Conservation (phyloP, 2,797 vertebrate species). For the Acanthornis magna region DNA sequence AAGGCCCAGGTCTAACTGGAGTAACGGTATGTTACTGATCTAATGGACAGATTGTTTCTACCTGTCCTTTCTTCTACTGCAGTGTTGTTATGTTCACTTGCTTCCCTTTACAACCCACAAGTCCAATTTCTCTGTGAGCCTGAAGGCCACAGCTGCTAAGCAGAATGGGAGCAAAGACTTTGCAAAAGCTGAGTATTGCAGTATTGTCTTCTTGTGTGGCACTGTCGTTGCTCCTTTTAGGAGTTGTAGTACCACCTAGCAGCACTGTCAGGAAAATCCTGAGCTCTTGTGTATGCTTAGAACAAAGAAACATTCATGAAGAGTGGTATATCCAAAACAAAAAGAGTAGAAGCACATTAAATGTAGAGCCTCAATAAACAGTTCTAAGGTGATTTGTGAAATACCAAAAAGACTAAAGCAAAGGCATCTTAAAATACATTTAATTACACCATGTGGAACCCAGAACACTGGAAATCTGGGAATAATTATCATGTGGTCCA, state of each 20-base stretch:
- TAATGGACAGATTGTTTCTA: neutral
- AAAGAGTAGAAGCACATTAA: neutral
- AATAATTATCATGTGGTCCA: neutral
- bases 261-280: neutral
- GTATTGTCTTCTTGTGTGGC: neutral
- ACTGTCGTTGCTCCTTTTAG: neutral
- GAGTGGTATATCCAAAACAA: neutral
- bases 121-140: neutral
- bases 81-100: neutral
- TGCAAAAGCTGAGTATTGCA: neutral
- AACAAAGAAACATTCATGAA: neutral
- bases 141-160: neutral
- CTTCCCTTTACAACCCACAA: neutral
- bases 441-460: neutral
- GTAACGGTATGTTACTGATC: conserved; percentile 79
- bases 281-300: neutral
- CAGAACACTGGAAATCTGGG: neutral
- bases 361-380: neutral
- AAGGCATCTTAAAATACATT: neutral
- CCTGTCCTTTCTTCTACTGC: neutral
- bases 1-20: conserved; percentile 86
- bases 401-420: neutral
- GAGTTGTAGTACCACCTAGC: neutral
- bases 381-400: neutral
- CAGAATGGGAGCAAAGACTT: neutral